Evolutionary conservation across 2,797 vertebrate species (phyloP).

Genomic region (Labroides dimidiatus): DNA sequence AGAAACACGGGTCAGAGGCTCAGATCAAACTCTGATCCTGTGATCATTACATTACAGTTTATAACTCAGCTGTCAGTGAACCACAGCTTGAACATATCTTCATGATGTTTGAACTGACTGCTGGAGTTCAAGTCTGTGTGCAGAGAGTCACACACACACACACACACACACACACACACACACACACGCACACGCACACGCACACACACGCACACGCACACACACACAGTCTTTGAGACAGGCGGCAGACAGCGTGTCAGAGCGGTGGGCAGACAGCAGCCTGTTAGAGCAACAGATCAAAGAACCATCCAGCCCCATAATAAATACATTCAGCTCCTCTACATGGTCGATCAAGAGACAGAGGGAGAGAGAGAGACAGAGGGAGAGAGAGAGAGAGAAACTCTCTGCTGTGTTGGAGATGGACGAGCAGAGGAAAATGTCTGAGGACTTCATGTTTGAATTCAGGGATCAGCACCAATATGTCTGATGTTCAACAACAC

Average conservation of each 20-base stretch:
- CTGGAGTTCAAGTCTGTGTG: conserved; percentile 1
- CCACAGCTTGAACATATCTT: neutral
- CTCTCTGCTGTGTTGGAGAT: too few species aligned
- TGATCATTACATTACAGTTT: too few species aligned
- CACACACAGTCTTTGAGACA: neutral
- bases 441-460: too few species aligned
- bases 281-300: conserved; percentile 47
- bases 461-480: too few species aligned
- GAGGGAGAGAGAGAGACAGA: neutral
- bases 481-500: too few species aligned
- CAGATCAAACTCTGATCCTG: too few species aligned
- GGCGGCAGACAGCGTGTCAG: conserved; percentile 28
- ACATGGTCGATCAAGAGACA: conserved; percentile 7
- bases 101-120: neutral
- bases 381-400: neutral
- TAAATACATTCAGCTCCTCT: conserved; percentile 32
- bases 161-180: conserved; percentile 5
- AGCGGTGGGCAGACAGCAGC: conserved; percentile 35
- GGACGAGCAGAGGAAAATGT: too few species aligned
- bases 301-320: conserved; percentile 16
- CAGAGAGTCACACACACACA: neutral
- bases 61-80: too few species aligned
- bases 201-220: too few species aligned
- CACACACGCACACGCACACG: neutral
- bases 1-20: too few species aligned